Base-by-base conservation (phyloP, 2,888 invertebrate species). In the Halictus ligatus region DNA sequence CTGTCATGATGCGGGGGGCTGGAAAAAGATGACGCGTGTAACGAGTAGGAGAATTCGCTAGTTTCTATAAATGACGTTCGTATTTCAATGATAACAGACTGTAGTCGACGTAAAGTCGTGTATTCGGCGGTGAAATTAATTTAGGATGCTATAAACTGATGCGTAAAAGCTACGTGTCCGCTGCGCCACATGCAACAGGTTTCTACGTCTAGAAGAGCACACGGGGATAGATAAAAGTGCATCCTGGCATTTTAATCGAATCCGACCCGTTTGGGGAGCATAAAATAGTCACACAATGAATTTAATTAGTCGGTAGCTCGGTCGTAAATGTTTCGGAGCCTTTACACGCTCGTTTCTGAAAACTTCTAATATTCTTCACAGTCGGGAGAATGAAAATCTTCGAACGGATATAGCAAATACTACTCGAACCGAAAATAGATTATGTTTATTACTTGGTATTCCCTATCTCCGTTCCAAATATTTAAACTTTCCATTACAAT, bases 171-270 rank as follows among this genome's bases (percentile, higher is more conserved):
- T 75, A 48, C 73, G 79, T 35, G 54, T 75, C 73, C 80, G 75
- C 67, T 67, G 69, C 72, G 74, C 72, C 72, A 75, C 75, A 58
- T 78, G 90, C 90, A 89, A 89, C 89, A 89, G 89, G 85, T 89
- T 88, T 88, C 88, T 81, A 80, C 80, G 46, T 81, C 85, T 82
- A 76, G 58, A 35, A 25, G 72, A 75, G 71, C 64, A 40, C 12
- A 29, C 71, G 35, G 18, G 50, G 71, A 5, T 21, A 43, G 71
- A 46, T 75, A n/a, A 83, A 69, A 54, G 48, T 43, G 48, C 69
- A 40, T 46, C 35, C 43, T 12, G 71, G 71, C 43, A 43, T 54
- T 48, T 67, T 7, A 29, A 46, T n/a, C 13, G 48, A 13, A 67
- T 48, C 5, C 48, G 48, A 64, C 48, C 29, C 76, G 18, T 46